These are phyloP conservation scores for Rhingia rostrata DNA, from an alignment of 2,888 invertebrate genomes.

Conservation along the genomic window DNA sequence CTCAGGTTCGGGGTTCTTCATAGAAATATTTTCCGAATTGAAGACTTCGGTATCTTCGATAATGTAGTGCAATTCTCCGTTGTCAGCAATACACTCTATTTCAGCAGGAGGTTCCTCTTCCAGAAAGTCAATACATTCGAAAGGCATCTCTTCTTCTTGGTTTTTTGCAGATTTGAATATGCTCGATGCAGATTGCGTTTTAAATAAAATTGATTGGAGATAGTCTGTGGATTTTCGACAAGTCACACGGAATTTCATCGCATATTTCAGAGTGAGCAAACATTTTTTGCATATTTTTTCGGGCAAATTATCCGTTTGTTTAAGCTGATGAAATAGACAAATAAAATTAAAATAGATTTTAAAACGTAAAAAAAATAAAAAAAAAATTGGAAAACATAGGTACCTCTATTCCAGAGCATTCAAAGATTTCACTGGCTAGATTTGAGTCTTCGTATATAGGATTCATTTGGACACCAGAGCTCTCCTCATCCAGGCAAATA, in stretches of 20 bases:
- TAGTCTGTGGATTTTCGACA: constrained; percentile 62
- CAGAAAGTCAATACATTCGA: constrained; percentile 63
- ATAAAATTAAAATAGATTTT: background rate
- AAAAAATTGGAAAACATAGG: background rate
- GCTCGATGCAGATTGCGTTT: constrained; percentile 61
- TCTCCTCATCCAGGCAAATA: constrained; percentile 77
- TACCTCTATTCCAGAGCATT: constrained; percentile 75
- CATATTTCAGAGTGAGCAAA: constrained; percentile 47
- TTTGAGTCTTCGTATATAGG: constrained; percentile 73
- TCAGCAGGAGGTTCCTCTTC: constrained; percentile 57
- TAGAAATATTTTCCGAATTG: constrained; percentile 5
- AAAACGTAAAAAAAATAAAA: no score
- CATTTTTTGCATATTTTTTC: constrained; percentile 73
- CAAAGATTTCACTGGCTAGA: constrained; percentile 74
- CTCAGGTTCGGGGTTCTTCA: constrained; percentile 37
- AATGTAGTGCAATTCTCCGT: constrained; percentile 44
- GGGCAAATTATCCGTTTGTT: constrained; percentile 78
- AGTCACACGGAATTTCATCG: constrained; percentile 55
- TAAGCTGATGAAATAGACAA: constrained; percentile 73
- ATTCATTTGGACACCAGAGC: constrained; percentile 45
- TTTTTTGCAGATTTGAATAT: constrained; percentile 54
- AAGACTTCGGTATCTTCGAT: constrained; percentile 49
- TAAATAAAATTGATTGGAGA: constrained; percentile 49
- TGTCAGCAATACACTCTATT: constrained; percentile 31
- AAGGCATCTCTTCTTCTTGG: constrained; percentile 22